Base-by-base conservation (phyloP, 2,797 vertebrate genomes). In the Poecilia picta region DNA sequence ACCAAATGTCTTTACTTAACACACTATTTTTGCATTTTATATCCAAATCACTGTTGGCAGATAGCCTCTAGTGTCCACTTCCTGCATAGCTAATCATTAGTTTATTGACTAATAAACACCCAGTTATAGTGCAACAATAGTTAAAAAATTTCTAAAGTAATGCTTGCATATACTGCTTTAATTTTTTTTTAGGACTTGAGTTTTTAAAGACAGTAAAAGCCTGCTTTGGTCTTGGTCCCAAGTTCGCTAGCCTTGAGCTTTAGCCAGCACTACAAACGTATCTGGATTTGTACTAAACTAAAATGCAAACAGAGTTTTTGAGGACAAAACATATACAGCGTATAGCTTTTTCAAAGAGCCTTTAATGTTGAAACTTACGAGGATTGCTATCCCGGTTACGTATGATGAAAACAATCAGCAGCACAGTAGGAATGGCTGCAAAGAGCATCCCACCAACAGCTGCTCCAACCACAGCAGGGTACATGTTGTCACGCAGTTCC, bases 401-500 rank as follows among this genome's bases (percentile, higher is more conserved):
- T 73, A 96, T 93, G 8, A 97, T 88, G 73, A 92, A 97, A 76
- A 96, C 88, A 80, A 98, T 95, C 31, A 96, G 95, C 86, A 98
- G 93, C 2, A 94, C 85, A 0, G 96, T 97, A 0, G 80, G 78
- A 0, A 95, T 88, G 0, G 92, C 94, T 2, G 98, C 97, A 83
- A 97, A 89, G 73, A 97, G 89, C 96, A 97, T 97, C 79, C 97
- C 98, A 0, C 93, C 94, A 10, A 95, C 93, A 0, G 96, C 97
- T 1, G 98, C 97, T 28, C 96, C 97, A 0, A 96, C 94, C 90
- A 97, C 96, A 0, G 97, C 97, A 0, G 97, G 97, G 74, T 96
- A 97, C 3, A 96, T 82, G 7, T 95, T 97, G 81, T 95, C 95
- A 45, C 95, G 93, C 8, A 96, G 96, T 68, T 97, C 97, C 13